Conservation (phyloP, 2,888 invertebrate genomes). For the Callimorpha dominula region DNA sequence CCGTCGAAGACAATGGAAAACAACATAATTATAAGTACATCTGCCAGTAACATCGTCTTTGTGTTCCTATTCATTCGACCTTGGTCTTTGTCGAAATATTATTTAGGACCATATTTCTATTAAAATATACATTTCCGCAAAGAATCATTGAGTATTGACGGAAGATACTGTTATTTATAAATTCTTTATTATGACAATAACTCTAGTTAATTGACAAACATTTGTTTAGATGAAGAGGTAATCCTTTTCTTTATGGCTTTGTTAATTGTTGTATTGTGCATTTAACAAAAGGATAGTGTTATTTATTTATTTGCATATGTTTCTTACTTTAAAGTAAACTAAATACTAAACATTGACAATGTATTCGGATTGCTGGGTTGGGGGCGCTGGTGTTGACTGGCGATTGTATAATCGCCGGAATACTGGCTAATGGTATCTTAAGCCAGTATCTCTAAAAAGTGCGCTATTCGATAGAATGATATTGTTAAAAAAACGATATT, state of each 20-base stretch:
- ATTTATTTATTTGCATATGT: background rate
- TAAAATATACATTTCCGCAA: slow-evolving; percentile 24
- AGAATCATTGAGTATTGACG: slow-evolving; percentile 13
- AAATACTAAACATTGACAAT: background rate
- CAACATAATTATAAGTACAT: background rate
- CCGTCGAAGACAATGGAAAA: slow-evolving; percentile 15
- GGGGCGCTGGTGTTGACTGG: background rate
- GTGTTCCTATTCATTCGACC: slow-evolving; percentile 28
- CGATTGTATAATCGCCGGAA: too few relatives aligned
- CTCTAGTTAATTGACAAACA: slow-evolving; percentile 23
- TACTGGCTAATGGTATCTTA: too few relatives aligned
- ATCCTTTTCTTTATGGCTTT: background rate
- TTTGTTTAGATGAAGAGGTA: slow-evolving; percentile 28
- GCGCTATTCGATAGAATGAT: background rate
- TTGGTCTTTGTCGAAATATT: slow-evolving; percentile 55
- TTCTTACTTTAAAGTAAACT: background rate
- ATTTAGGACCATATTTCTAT: slow-evolving; percentile 40
- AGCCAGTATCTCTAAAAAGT: background rate
- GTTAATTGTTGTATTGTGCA: background rate
- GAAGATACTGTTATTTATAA: slow-evolving; percentile 14
- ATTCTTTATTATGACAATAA: background rate
- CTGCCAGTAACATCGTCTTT: slow-evolving; percentile 2
- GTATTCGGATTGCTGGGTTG: background rate
- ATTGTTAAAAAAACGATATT: too few relatives aligned
- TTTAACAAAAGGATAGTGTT: slow-evolving; percentile 5